A percentile compares a stretch with the other conserved stretches of the same genome.
Evolutionary conservation across 2,113 vertebrate genomes (phyloP).

Genomic region (Sporophila hypoxantha): DNA sequence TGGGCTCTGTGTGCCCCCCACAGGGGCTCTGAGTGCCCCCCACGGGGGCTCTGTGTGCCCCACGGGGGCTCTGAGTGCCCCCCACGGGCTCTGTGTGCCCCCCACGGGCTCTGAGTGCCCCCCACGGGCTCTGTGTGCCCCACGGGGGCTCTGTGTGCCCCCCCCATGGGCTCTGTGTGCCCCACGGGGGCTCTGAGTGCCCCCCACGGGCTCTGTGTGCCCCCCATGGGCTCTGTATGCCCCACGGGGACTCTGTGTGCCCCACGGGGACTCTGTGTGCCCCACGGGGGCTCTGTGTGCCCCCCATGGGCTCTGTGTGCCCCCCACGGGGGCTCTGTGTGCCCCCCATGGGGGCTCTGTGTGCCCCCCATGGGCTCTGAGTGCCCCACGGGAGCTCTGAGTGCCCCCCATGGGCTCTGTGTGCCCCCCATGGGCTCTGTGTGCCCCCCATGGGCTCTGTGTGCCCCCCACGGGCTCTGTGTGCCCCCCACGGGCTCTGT

Average conservation of each 20-base stretch:
- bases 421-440: too few species aligned
- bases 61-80: too few species aligned
- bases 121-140: background rate
- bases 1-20: too few species aligned
- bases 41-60: background rate
- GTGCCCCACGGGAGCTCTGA: accelerated
- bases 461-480: accelerated
- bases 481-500: background rate
- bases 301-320: background rate
- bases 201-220: background rate
- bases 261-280: too few species aligned
- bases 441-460: too few species aligned
- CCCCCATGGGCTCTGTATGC: accelerated
- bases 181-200: too few species aligned
- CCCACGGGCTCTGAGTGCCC: too few species aligned
- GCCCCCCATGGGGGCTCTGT: too few species aligned
- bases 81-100: too few species aligned
- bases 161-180: too few species aligned
- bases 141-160: background rate
- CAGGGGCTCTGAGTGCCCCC: background rate
- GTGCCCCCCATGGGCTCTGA: too few species aligned
- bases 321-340: too few species aligned
- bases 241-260: accelerated
- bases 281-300: background rate
- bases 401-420: background rate